These are phyloP conservation scores for Oreochromis tanganicae DNA, from an alignment of 2,113 vertebrate genomes.

Conservation along the genomic window DNA sequence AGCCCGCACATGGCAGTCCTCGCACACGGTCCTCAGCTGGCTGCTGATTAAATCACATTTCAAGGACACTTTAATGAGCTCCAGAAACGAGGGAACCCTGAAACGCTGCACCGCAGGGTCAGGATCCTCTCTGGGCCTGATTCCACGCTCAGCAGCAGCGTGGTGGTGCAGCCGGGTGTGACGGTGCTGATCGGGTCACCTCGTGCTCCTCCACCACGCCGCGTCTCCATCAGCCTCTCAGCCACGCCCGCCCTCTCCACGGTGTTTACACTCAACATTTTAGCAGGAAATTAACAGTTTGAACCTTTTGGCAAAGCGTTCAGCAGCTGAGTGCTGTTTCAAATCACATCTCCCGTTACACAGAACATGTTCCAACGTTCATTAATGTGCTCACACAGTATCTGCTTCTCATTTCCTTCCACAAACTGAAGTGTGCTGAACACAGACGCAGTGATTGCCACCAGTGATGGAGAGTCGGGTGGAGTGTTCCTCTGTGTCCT, in stretches of 20 bases:
- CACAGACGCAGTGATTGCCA: not conserved
- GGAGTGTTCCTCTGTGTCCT: not conserved
- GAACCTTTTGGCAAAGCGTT: not conserved
- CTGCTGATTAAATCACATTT: not conserved
- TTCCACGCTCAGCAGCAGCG: not conserved
- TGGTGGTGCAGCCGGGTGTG: not conserved
- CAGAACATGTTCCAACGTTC: not conserved
- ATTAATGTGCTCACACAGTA: not conserved
- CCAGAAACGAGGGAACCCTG: not conserved
- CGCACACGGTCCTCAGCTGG: not conserved
- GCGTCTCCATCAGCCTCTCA: not conserved
- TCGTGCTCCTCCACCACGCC: not conserved
- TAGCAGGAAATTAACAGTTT: not conserved
- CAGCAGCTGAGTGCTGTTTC: not conserved
- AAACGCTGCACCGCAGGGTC: not conserved
- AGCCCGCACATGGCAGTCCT: not conserved
- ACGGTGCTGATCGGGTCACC: not conserved
- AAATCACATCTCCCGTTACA: not conserved
- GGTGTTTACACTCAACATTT: not conserved
- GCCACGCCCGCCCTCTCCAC: not conserved
- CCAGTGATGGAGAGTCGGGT: not conserved
- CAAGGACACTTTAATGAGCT: not conserved
- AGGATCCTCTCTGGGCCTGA: not conserved
- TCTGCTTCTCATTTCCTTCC: not conserved
- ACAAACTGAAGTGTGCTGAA: not conserved